These are phyloP conservation scores for Uloborus diversus DNA, from an alignment of 1,140 invertebrate species.

Conservation along the genomic window DNA sequence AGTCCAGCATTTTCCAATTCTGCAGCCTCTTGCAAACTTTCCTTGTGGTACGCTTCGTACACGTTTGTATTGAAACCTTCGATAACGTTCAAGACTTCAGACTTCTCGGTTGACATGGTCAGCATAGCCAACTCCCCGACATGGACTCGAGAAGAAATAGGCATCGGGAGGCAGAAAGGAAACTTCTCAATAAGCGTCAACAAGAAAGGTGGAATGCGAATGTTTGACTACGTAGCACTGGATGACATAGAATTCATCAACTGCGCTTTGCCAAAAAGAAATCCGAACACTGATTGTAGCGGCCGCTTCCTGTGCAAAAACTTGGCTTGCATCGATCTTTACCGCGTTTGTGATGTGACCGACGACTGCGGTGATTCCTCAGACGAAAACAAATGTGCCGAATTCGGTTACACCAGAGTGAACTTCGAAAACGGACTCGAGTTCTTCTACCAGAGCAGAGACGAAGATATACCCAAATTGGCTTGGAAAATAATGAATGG, in stretches of 20 bases:
- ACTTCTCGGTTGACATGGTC: conserved; percentile 17
- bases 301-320: conserved; percentile 62
- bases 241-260: conserved; percentile 65
- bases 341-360: conserved; percentile 63
- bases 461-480: neutral
- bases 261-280: conserved; percentile 63
- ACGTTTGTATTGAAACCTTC: neutral
- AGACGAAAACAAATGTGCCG: conserved; percentile 63
- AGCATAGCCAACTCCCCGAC: neutral
- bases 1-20: conserved; percentile 21
- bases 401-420: neutral
- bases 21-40: conserved; percentile 42
- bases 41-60: conserved; percentile 19
- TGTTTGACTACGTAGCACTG: conserved; percentile 61
- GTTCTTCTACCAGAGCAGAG: neutral
- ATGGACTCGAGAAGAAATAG: conserved; percentile 42
- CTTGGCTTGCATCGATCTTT: conserved; percentile 46
- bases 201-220: neutral
- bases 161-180: conserved; percentile 37
- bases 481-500: conserved; percentile 46
- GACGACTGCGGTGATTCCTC: conserved; percentile 65
- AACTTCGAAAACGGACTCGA: conserved; percentile 47
- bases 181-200: conserved; percentile 36
- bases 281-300: conserved; percentile 57
- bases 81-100: neutral